Conservation (phyloP, 53 echinoderm and acorn worm genomes). For the Crossaster papposus region DNA sequence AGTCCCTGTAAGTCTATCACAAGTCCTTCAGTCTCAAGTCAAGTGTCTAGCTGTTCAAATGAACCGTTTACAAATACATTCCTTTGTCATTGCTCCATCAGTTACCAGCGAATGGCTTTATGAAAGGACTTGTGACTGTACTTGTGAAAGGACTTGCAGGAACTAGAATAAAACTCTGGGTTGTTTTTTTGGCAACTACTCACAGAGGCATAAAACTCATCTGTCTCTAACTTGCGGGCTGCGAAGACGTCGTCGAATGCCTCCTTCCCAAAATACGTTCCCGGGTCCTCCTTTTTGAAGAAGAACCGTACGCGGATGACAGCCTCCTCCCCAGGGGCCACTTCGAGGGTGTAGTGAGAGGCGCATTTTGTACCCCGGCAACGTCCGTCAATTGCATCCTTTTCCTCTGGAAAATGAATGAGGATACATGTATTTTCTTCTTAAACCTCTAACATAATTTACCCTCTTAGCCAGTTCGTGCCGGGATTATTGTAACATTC, state of each 20-base stretch:
- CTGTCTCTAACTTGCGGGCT: constrained; percentile 77
- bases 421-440: neutral
- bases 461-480: too few species aligned
- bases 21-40: too few species aligned
- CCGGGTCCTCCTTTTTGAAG: constrained; percentile 73
- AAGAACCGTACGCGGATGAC: constrained; percentile 78
- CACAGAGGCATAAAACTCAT: constrained; percentile 81
- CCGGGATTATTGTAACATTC: too few species aligned
- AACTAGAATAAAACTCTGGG: too few species aligned
- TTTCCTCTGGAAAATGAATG: constrained; percentile 67
- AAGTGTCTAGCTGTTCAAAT: too few species aligned
- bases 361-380: constrained; percentile 88
- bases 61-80: too few species aligned
- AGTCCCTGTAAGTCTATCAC: too few species aligned
- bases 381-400: constrained; percentile 80
- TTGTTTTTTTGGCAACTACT: neutral
- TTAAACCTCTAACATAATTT: too few species aligned
- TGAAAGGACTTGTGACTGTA: too few species aligned
- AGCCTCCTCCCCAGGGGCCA: constrained; percentile 82
- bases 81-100: too few species aligned
- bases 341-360: constrained; percentile 82
- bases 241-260: constrained; percentile 88
- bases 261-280: constrained; percentile 78
- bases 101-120: too few species aligned
- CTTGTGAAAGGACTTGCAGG: too few species aligned